These are phyloP conservation scores for Octopus bimaculoides DNA, from an alignment of 1,140 invertebrate species.

Conservation along the genomic window DNA sequence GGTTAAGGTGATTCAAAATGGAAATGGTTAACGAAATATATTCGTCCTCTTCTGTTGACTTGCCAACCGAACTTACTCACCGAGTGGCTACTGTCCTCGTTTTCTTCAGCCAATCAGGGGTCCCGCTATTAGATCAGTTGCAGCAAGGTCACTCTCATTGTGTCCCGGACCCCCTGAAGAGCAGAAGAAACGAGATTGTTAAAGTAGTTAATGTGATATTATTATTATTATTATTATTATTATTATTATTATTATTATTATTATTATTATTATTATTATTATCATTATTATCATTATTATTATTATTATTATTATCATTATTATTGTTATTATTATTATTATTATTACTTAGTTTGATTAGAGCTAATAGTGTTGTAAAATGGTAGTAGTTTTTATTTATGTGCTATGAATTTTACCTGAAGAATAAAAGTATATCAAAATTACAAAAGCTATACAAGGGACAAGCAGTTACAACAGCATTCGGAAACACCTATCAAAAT, in stretches of 20 bases:
- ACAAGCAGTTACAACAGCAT: not conserved
- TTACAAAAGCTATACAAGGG: not conserved
- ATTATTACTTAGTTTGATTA: not conserved
- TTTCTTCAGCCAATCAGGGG: not conserved
- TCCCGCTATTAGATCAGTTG: not conserved
- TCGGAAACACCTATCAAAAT: not conserved
- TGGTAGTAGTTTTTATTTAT: not conserved
- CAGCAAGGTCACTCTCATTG: not conserved
- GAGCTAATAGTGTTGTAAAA: not conserved
- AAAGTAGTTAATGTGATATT: not conserved
- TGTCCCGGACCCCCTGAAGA: not conserved
- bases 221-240: not conserved
- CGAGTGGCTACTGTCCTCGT: not conserved
- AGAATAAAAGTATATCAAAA: not conserved
- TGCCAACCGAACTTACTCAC: conserved; percentile 6
- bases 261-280: not conserved
- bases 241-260: not conserved
- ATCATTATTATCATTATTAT: not conserved
- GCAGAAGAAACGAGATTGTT: conserved; percentile 8
- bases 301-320: not conserved
- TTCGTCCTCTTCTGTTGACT: not conserved
- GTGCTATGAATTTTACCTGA: not conserved
- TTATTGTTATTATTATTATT: not conserved
- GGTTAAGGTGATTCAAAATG: not conserved
- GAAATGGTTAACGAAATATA: not conserved